These are phyloP conservation scores for Sparidentex hasta DNA, from an alignment of 2,797 vertebrate genomes.

Conservation along the genomic window DNA sequence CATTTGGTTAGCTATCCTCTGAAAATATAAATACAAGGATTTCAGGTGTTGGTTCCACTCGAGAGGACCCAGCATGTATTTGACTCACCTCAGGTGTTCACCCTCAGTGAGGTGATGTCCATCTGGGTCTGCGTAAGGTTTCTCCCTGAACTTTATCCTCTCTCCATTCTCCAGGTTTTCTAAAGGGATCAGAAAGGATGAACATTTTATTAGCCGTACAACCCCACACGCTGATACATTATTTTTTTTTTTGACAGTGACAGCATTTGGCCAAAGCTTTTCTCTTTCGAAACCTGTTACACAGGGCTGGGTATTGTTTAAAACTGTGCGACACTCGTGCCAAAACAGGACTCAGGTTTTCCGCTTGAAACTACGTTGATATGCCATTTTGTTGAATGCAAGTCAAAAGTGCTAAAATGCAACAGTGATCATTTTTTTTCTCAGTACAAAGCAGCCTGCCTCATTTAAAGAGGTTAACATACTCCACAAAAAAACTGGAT, in stretches of 20 bases:
- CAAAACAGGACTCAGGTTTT: no score
- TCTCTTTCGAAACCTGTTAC: background rate
- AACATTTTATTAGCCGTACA: background rate
- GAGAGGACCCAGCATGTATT: background rate
- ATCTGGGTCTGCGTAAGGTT: constrained; percentile 56
- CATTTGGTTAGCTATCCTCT: background rate
- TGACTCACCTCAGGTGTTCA: constrained; percentile 68
- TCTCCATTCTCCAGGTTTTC: constrained; percentile 57
- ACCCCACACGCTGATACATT: background rate
- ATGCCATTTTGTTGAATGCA: background rate
- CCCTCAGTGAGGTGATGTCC: constrained; percentile 37
- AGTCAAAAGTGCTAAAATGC: background rate
- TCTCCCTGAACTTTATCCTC: constrained; percentile 49
- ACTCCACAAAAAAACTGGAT: no score
- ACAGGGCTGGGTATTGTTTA: background rate
- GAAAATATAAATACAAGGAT: background rate
- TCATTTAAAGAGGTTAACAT: no score
- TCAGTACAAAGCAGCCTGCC: no score
- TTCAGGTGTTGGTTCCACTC: background rate
- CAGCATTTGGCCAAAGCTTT: no score
- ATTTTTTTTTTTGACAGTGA: background rate
- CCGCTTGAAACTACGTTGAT: no score
- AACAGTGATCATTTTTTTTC: background rate
- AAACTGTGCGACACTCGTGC: no score
- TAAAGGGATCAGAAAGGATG: background rate